These are phyloP conservation scores for Mesorhabditis spiculigera DNA, from an alignment of 2,888 invertebrate genomes.

Conservation along the genomic window DNA sequence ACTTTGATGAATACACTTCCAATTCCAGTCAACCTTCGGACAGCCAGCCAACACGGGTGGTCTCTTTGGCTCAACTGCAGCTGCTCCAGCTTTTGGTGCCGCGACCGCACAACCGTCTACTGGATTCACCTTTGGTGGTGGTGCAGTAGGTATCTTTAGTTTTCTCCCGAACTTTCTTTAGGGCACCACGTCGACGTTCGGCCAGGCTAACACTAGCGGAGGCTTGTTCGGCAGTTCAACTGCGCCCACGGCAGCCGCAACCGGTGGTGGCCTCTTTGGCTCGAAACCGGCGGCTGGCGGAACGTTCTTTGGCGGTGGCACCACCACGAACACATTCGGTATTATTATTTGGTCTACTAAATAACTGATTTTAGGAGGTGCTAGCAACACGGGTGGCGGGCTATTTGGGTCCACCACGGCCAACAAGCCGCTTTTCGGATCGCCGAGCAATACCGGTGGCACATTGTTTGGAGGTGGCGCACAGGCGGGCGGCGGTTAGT, in stretches of 20 bases:
- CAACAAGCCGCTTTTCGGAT: conserved; percentile 21
- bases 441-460: conserved; percentile 12
- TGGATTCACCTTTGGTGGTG: conserved; percentile 35
- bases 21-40: conserved; percentile 18
- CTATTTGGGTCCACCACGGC: conserved; percentile 21
- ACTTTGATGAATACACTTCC: neutral
- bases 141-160: neutral
- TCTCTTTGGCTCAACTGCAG: conserved; percentile 47
- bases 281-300: conserved; percentile 28
- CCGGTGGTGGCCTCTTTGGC: conserved; percentile 38
- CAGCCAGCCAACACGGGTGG: conserved; percentile 42
- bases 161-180: neutral
- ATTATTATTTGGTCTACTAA: conserved; percentile 11
- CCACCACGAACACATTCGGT: conserved; percentile 17
- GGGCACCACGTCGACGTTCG: conserved; percentile 29
- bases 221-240: conserved; percentile 34
- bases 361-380: neutral
- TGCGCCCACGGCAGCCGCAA: conserved; percentile 14
- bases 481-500: neutral
- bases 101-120: conserved; percentile 17
- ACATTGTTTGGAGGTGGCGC: conserved; percentile 12
- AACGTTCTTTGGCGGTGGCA: conserved; percentile 24
- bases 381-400: conserved; percentile 15
- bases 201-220: conserved; percentile 58
- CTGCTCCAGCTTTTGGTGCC: conserved; percentile 24